Evolutionary conservation across 2,797 vertebrate species (phyloP).

Genomic region (Pterois miles): DNA sequence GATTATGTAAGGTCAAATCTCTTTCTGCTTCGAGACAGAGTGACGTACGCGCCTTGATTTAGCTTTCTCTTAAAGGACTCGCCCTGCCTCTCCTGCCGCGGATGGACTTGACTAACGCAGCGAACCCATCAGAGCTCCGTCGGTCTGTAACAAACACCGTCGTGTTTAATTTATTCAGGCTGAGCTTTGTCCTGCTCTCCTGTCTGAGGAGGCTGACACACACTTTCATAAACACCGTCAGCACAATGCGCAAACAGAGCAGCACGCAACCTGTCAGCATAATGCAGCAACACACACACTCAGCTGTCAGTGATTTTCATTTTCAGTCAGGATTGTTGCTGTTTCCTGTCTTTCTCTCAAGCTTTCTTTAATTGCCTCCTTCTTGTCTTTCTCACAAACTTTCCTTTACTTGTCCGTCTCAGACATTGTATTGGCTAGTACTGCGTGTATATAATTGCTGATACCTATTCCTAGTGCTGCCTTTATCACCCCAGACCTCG

Average conservation of each 20-base stretch:
- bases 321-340: background rate
- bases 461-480: background rate
- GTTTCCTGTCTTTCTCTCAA: background rate
- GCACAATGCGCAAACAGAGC: background rate
- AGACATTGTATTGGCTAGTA: background rate
- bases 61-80: background rate
- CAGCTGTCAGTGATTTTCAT: conserved; percentile 15
- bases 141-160: conserved; percentile 14
- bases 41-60: background rate
- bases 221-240: conserved; percentile 28
- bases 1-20: conserved; percentile 19
- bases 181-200: conserved; percentile 7
- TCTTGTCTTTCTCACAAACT: background rate
- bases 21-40: background rate
- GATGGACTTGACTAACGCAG: background rate
- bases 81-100: background rate
- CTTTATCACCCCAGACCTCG: background rate
- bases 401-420: background rate
- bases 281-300: conserved; percentile 16
- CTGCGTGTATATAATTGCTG: background rate
- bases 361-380: background rate
- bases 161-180: conserved; percentile 38
- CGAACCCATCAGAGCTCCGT: background rate
- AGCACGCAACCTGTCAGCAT: conserved; percentile 21
- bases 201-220: conserved; percentile 24